Conservation (phyloP, 1,140 invertebrate species). For the Pectinophora gossypiella region DNA sequence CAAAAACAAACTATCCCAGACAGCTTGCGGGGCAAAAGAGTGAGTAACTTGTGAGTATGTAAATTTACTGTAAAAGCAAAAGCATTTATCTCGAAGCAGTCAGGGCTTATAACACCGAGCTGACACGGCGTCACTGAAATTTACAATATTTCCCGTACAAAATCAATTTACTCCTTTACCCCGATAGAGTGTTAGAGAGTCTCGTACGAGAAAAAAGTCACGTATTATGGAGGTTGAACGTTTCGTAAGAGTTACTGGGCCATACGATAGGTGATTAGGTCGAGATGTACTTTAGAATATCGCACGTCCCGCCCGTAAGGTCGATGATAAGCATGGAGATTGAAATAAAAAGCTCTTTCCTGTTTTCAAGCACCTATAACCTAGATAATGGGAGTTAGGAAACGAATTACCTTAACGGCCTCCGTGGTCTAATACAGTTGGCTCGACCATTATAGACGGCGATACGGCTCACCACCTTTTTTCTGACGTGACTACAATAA, state of each 20-base stretch:
- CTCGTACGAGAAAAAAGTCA: slow-evolving; percentile 38
- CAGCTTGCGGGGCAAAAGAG: too few relatives aligned
- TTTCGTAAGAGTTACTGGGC: slow-evolving; percentile 26
- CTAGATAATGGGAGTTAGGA: not conserved
- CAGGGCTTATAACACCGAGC: not conserved
- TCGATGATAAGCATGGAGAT: not conserved
- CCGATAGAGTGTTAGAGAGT: slow-evolving; percentile 31
- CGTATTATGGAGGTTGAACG: slow-evolving; percentile 32
- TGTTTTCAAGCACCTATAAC: not conserved
- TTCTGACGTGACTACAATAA: too few relatives aligned
- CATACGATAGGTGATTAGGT: slow-evolving; percentile 26
- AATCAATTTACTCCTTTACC: slow-evolving; percentile 39
- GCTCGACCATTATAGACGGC: too few relatives aligned
- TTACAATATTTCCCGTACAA: slow-evolving; percentile 35
- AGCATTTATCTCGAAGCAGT: slow-evolving; percentile 9
- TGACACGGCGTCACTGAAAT: slow-evolving; percentile 11
- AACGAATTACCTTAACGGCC: too few relatives aligned
- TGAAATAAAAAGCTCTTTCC: too few relatives aligned
- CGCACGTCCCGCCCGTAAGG: too few relatives aligned
- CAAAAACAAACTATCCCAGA: too few relatives aligned
- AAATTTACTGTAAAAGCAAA: slow-evolving; percentile 8
- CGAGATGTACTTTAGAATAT: not conserved
- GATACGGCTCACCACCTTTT: too few relatives aligned
- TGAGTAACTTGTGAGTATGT: slow-evolving; percentile 7
- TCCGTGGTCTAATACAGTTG: too few relatives aligned